These are phyloP conservation scores for Chymomyza fuscimana DNA, from an alignment of 2,888 invertebrate genomes.

Conservation along the genomic window DNA sequence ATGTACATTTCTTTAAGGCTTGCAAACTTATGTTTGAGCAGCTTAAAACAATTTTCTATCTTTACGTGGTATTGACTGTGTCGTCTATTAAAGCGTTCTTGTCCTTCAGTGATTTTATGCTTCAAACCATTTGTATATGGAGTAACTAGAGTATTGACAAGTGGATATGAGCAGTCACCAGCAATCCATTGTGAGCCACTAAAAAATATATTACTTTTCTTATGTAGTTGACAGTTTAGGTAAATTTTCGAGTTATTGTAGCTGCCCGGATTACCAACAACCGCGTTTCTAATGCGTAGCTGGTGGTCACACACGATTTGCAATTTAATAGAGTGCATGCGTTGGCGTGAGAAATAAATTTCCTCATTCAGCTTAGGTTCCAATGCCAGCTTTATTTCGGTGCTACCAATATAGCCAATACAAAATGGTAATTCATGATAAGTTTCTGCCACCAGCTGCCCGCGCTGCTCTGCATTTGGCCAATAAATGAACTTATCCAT, in stretches of 20 bases:
- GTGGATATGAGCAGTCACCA: neutral
- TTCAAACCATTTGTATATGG: neutral
- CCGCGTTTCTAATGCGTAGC: constrained; percentile 12
- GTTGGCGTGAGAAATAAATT: constrained; percentile 14
- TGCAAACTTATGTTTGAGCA: constrained; percentile 2
- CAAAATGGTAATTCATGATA: constrained; percentile 19
- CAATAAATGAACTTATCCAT: neutral
- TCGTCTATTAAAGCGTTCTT: neutral
- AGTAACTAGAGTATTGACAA: neutral
- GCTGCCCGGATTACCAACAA: constrained; percentile 17
- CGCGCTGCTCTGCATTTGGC: constrained; percentile 8
- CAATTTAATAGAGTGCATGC: constrained; percentile 12
- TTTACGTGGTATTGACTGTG: neutral
- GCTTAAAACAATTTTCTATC: neutral
- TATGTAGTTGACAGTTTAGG: neutral
- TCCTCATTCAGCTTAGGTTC: constrained; percentile 4
- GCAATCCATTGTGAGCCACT: constrained; percentile 6
- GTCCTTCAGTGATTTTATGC: no score
- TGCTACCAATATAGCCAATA: constrained; percentile 22
- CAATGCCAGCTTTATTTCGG: constrained; percentile 17
- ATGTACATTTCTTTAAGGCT: constrained; percentile 8
- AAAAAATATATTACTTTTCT: neutral
- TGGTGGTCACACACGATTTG: constrained; percentile 13
- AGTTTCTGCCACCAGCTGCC: neutral
- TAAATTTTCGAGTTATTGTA: constrained; percentile 17